Evolutionary conservation across 2,113 vertebrate genomes (phyloP).

Genomic region (Cepphus grylle): DNA sequence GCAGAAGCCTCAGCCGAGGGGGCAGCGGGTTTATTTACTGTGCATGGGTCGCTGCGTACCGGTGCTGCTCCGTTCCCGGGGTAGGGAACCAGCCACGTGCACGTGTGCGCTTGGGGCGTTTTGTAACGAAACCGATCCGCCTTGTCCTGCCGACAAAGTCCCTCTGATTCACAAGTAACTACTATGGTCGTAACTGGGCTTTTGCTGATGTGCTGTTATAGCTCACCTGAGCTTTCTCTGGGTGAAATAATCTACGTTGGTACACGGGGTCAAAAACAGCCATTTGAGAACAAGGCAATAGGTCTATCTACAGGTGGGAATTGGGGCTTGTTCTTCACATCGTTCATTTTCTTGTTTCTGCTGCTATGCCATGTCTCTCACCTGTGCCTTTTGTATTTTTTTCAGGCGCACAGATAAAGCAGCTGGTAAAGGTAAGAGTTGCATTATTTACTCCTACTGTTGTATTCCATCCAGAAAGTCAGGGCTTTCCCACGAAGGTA

Average conservation of each 20-base stretch:
- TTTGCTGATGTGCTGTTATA: rapidly evolving
- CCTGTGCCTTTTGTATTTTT: constrained; percentile 11
- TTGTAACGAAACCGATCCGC: rapidly evolving
- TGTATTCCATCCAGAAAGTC: neutral
- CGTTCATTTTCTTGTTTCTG: neutral
- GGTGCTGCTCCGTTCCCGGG: rapidly evolving
- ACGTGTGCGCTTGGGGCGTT: rapidly evolving
- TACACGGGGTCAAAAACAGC: neutral
- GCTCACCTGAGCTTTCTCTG: neutral
- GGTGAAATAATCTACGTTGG: neutral
- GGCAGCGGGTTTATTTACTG: rapidly evolving
- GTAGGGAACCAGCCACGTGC: neutral
- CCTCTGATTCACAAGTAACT: rapidly evolving
- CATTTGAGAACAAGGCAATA: rapidly evolving
- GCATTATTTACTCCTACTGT: neutral
- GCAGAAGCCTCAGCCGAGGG: rapidly evolving
- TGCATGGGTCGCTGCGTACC: neutral
- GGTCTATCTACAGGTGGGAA: neutral
- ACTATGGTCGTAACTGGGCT: rapidly evolving
- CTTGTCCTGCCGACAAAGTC: rapidly evolving
- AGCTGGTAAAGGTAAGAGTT: constrained; percentile 76
- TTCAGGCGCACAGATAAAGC: constrained; percentile 73
- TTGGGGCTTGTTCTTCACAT: rapidly evolving
- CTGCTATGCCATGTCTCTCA: neutral
- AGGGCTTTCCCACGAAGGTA: neutral